A percentile compares a stretch with the other conserved stretches of the same genome.
Evolutionary conservation across 1,140 invertebrate species (phyloP).

Genomic region (Bombus sylvicola): DNA sequence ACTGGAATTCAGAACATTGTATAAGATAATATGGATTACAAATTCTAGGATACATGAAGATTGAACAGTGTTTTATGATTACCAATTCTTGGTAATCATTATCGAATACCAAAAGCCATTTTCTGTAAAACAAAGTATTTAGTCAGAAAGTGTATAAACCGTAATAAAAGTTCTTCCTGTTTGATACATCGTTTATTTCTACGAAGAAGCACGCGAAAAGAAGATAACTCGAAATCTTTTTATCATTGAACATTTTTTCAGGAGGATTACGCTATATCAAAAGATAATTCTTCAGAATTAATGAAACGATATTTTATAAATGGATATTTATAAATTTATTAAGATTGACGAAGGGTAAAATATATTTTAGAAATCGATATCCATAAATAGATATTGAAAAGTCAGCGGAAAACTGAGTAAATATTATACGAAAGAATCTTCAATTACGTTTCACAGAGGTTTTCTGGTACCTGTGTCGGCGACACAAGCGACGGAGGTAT

Average conservation of each 20-base stretch:
- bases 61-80: not conserved
- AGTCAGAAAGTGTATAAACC: not conserved
- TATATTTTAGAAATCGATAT: not conserved
- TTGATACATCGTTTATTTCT: constrained; percentile 5
- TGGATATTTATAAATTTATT: not conserved
- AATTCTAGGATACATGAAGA: not conserved
- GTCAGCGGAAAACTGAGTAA: not conserved
- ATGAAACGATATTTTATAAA: not conserved
- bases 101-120: not conserved
- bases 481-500: not conserved
- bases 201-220: not conserved
- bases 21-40: not conserved
- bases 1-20: not conserved
- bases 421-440: not conserved
- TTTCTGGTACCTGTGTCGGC: constrained; percentile 31
- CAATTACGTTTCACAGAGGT: not conserved
- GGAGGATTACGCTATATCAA: not conserved
- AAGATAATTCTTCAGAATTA: not conserved
- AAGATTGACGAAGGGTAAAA: not conserved
- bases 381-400: not conserved
- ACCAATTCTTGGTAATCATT: not conserved
- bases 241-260: not conserved
- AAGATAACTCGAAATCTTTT: not conserved
- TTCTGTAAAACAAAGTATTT: not conserved
- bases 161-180: not conserved